Evolutionary conservation across 2,797 vertebrate genomes (phyloP).

Genomic region (Sylvia borin): DNA sequence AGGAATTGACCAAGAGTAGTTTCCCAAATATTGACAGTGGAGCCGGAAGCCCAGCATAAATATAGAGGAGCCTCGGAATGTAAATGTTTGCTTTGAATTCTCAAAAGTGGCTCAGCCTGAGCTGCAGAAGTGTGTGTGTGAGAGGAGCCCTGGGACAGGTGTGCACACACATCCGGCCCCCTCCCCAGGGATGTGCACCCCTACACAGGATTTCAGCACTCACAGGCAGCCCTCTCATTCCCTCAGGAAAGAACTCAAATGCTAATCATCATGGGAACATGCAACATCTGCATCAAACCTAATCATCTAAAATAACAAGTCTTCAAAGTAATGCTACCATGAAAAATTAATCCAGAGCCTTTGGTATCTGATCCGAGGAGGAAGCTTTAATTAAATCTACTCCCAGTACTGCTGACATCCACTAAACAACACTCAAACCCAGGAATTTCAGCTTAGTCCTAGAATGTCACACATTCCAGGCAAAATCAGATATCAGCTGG

Average conservation of each 20-base stretch:
- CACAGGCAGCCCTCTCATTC: neutral
- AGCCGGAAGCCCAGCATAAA: conserved; percentile 43
- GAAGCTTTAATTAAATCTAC: neutral
- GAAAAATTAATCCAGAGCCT: neutral
- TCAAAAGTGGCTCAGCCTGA: neutral
- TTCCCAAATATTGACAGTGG: conserved; percentile 54
- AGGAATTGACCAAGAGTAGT: conserved; percentile 48
- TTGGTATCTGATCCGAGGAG: neutral
- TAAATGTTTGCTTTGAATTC: conserved; percentile 60
- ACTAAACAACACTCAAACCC: conserved; percentile 11
- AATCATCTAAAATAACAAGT: neutral
- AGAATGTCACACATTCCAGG: neutral
- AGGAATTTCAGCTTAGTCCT: neutral
- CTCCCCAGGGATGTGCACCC: neutral
- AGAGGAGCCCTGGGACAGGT: neutral
- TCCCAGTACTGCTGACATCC: neutral
- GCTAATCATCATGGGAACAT: neutral
- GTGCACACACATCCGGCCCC: neutral
- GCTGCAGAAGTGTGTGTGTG: neutral
- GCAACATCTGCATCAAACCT: conserved; percentile 1
- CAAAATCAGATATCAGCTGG: neutral
- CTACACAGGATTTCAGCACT: neutral
- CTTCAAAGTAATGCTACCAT: conserved; percentile 8
- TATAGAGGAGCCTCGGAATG: conserved; percentile 57
- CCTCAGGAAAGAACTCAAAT: neutral